Evolutionary conservation across 2,888 invertebrate species (phyloP).

Genomic region (Lasius fuliginosus): DNA sequence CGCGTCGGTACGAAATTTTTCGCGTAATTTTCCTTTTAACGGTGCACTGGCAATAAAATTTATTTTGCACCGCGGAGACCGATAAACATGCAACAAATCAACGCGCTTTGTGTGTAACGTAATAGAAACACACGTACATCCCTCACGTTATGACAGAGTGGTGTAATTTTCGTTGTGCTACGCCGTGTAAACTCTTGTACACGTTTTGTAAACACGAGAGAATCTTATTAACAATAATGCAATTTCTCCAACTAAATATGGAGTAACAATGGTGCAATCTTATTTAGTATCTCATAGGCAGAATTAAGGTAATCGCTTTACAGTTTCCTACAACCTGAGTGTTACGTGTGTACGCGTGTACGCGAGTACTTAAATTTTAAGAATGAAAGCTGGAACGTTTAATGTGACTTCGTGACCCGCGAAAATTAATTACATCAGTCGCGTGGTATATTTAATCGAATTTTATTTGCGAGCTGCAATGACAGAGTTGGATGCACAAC

Average conservation of each 20-base stretch:
- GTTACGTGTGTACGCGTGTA: conserved; percentile 12
- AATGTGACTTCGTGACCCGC: conserved; percentile 30
- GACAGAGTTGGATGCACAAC: not conserved
- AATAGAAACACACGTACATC: conserved; percentile 3
- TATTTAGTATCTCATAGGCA: conserved; percentile 9
- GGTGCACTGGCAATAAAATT: conserved; percentile 39
- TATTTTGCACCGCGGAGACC: conserved; percentile 36
- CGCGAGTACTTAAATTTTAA: conserved; percentile 30
- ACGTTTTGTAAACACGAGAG: not conserved
- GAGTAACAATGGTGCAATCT: conserved; percentile 27
- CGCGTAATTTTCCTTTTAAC: conserved; percentile 37
- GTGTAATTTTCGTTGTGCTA: conserved; percentile 24
- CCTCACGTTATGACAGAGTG: not conserved
- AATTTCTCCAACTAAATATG: conserved; percentile 32
- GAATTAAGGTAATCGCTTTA: conserved; percentile 39
- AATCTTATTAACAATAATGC: conserved; percentile 42
- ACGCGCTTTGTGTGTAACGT: conserved; percentile 30
- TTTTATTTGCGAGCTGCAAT: conserved; percentile 20
- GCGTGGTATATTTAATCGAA: conserved; percentile 38
- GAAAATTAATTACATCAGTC: conserved; percentile 38
- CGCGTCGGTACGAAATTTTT: conserved; percentile 31
- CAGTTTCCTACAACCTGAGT: conserved; percentile 8
- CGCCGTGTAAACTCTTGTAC: not conserved
- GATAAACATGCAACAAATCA: conserved; percentile 33
- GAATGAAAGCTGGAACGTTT: conserved; percentile 22